phyloP scores from a whole-genome alignment of 2,113 vertebrate genomes.

The Todiramphus saurophagus region DNA sequence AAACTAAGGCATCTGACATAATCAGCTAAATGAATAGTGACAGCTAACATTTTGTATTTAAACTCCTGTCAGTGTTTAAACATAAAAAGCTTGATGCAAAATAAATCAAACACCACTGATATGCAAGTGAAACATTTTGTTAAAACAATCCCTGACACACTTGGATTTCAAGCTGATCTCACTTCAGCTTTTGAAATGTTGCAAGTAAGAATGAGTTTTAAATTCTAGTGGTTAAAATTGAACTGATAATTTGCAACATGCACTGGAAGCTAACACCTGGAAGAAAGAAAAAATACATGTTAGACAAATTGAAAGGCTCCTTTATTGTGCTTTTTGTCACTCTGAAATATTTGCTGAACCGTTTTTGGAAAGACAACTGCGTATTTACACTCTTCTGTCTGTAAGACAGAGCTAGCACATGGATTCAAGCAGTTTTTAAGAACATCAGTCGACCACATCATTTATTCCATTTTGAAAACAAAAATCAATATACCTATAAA shows the following conservation, averaged over 20 bases:
- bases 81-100: conserved; percentile 82
- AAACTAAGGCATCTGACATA: conserved; percentile 81
- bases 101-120: conserved; percentile 80
- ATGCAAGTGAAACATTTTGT: conserved; percentile 78
- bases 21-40: conserved; percentile 82
- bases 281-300: conserved; percentile 48
- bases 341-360: conserved; percentile 67
- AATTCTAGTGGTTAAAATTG: conserved; percentile 59
- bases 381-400: conserved; percentile 57
- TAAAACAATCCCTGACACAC: conserved; percentile 67
- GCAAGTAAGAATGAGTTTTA: conserved; percentile 62
- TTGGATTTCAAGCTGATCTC: conserved; percentile 66
- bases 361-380: conserved; percentile 67
- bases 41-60: conserved; percentile 84
- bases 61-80: conserved; percentile 83
- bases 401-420: conserved; percentile 42
- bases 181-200: conserved; percentile 62
- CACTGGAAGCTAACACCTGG: conserved; percentile 34
- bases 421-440: conserved; percentile 78
- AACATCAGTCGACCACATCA: conserved; percentile 82
- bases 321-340: conserved; percentile 53
- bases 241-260: conserved; percentile 44
- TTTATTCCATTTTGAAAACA: conserved; percentile 92
- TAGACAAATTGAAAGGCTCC: conserved; percentile 36
- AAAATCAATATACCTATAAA: conserved; percentile 96